Evolutionary conservation across 2,797 vertebrate species (phyloP).

Genomic region (Enteromius afrohamiltoni): DNA sequence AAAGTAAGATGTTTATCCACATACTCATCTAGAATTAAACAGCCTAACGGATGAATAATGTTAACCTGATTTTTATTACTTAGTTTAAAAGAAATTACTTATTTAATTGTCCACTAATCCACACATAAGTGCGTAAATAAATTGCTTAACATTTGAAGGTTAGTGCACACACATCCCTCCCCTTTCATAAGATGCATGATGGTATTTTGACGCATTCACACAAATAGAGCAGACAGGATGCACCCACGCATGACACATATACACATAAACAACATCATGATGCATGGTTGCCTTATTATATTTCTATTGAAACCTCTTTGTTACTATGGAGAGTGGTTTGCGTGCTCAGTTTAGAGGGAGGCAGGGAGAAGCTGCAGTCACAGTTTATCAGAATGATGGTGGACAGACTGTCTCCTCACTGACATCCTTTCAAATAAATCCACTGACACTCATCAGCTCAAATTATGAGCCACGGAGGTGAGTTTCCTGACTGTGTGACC

Average conservation of each 20-base stretch:
- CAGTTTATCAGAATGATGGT: background rate
- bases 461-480: background rate
- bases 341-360: background rate
- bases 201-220: conserved; percentile 10
- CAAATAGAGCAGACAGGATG: conserved; percentile 11
- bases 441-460: background rate
- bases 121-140: background rate
- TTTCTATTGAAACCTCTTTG: background rate
- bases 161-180: background rate
- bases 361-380: conserved; percentile 14
- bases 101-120: background rate
- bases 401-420: conserved; percentile 2
- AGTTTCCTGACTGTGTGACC: conserved; percentile 3
- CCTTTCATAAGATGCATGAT: background rate
- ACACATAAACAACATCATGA: conserved; percentile 11
- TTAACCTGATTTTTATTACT: background rate
- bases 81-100: background rate
- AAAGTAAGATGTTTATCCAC: background rate
- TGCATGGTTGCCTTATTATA: background rate
- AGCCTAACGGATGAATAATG: background rate
- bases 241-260: conserved; percentile 24
- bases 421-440: conserved; percentile 6
- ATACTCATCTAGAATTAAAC: background rate
- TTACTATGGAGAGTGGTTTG: conserved; percentile 24
- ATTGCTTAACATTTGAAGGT: background rate